These are phyloP conservation scores for Pseudolaguvia tuberculata DNA, from an alignment of 2,113 vertebrate genomes.

Conservation along the genomic window DNA sequence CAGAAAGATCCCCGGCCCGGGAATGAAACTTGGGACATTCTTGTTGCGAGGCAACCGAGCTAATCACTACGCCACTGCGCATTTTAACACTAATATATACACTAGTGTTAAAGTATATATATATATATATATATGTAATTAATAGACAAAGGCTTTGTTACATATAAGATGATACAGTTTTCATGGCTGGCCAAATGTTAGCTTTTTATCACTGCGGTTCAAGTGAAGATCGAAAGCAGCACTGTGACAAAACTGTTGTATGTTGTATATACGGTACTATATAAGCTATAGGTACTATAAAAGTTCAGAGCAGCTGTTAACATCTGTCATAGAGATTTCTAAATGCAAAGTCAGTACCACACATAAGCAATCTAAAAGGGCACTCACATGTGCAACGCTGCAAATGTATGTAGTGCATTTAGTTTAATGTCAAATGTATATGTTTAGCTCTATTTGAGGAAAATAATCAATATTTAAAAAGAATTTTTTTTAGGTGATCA, in stretches of 20 bases:
- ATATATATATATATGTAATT: too few species aligned
- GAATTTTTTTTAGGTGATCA: too few species aligned
- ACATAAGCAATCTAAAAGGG: background rate
- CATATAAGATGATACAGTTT: background rate
- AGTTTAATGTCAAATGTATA: slow-evolving; percentile 22
- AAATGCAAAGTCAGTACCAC: background rate
- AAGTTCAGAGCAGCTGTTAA: background rate
- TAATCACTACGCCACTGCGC: too few species aligned
- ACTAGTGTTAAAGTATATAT: too few species aligned
- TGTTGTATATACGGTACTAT: background rate
- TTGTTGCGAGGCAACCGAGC: too few species aligned
- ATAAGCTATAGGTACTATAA: too few species aligned
- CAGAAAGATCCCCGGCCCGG: too few species aligned
- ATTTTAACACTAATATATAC: too few species aligned
- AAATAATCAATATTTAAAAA: too few species aligned
- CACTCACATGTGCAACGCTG: slow-evolving; percentile 21
- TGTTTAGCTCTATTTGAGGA: too few species aligned
- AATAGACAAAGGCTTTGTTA: too few species aligned
- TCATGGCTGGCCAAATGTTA: background rate
- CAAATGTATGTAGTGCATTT: slow-evolving; percentile 35
- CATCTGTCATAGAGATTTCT: background rate
- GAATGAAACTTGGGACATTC: too few species aligned
- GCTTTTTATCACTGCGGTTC: background rate
- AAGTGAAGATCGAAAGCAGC: background rate
- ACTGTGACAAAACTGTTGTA: background rate